A percentile compares a stretch with the other conserved stretches of the same genome.
Evolutionary conservation across 2,113 vertebrate genomes (phyloP).

Genomic region (Strix uralensis): DNA sequence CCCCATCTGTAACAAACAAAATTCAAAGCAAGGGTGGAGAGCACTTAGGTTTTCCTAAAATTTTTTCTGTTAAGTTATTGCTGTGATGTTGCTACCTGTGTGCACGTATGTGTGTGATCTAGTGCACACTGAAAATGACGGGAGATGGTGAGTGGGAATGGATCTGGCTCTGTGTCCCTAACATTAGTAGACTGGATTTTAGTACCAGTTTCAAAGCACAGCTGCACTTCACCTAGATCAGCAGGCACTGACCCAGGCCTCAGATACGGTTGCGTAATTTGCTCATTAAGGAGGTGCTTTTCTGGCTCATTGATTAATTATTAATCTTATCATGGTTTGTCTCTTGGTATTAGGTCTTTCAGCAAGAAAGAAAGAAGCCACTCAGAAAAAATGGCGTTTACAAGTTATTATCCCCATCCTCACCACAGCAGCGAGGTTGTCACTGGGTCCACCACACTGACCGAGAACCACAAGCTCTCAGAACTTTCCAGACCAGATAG

Average conservation of each 20-base stretch:
- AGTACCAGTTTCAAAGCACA: background rate
- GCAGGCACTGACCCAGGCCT: background rate
- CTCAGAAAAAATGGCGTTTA: slow-evolving; percentile 11
- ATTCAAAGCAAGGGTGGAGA: background rate
- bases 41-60: background rate
- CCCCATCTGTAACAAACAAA: background rate
- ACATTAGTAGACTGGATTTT: background rate
- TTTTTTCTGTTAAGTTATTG: background rate
- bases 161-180: background rate
- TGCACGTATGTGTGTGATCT: background rate
- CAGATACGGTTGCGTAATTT: background rate
- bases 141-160: background rate
- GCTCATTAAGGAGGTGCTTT: background rate
- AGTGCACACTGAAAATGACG: background rate
- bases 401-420: slow-evolving; percentile 29
- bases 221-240: background rate
- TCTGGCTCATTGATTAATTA: background rate
- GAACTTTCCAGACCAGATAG: slow-evolving; percentile 40
- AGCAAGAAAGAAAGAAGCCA: slow-evolving; percentile 49
- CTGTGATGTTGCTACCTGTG: background rate
- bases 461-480: background rate
- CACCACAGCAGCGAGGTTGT: background rate
- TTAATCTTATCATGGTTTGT: background rate
- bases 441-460: background rate
- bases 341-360: slow-evolving; percentile 48